Conservation (phyloP, 2,888 invertebrate genomes). For the Thysanoteuthis rhombus region DNA sequence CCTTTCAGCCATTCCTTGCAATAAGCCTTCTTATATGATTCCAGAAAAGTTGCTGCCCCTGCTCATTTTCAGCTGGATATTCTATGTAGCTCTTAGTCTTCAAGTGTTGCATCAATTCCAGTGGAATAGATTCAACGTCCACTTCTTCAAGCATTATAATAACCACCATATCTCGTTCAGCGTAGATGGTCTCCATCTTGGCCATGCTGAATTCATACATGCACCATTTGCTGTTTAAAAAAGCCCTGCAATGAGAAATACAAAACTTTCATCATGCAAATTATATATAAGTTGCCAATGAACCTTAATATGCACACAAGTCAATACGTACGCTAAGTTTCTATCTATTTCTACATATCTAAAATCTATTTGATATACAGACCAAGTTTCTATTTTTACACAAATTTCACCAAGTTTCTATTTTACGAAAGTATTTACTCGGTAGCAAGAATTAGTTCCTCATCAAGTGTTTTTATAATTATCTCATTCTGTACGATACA, state of each 20-base stretch:
- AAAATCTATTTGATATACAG: no score
- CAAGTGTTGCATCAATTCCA: neutral
- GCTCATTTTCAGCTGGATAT: neutral
- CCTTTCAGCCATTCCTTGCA: neutral
- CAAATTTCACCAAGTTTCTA: no score
- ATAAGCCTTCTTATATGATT: neutral
- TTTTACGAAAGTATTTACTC: no score
- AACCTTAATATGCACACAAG: no score
- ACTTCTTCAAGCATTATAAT: conserved; percentile 1
- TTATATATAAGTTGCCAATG: no score
- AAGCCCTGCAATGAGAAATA: neutral
- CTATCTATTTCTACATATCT: no score
- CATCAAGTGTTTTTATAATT: no score
- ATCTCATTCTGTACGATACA: no score
- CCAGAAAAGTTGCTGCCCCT: neutral
- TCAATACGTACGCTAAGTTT: no score
- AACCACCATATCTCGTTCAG: conserved; percentile 18
- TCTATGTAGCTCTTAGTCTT: neutral
- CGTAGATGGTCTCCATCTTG: neutral
- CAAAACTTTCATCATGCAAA: no score
- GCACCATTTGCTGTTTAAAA: conserved; percentile 22
- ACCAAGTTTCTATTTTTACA: no score
- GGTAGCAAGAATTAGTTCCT: no score
- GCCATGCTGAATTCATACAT: conserved; percentile 25
- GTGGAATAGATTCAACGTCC: neutral